These are phyloP conservation scores for Heterocephalus glaber DNA, from an alignment of 2,113 vertebrate species.

Conservation along the genomic window DNA sequence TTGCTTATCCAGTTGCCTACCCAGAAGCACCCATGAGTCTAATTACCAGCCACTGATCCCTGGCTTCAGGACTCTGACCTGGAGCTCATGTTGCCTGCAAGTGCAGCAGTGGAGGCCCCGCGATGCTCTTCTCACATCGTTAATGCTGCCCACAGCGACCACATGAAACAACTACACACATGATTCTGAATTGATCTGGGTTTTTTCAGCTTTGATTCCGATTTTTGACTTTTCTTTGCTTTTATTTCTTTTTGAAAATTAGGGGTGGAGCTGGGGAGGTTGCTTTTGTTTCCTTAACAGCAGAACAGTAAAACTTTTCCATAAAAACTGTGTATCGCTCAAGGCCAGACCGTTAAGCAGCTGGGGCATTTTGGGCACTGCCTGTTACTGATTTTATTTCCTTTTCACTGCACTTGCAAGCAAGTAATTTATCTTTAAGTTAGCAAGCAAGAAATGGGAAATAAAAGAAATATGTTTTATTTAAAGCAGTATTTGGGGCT, in stretches of 20 bases:
- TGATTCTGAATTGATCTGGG: neutral
- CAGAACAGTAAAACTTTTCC: constrained; percentile 78
- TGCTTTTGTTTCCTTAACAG: constrained; percentile 76
- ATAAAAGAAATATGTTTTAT: constrained; percentile 82
- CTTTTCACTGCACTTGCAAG: constrained; percentile 80
- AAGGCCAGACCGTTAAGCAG: constrained; percentile 76
- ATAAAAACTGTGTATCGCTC: constrained; percentile 75
- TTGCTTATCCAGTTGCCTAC: constrained; percentile 55
- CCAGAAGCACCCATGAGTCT: neutral
- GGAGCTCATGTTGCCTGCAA: accelerated
- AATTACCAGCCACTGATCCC: constrained; percentile 49
- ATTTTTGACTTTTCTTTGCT: constrained; percentile 29
- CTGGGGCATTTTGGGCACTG: constrained; percentile 74
- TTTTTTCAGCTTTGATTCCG: neutral
- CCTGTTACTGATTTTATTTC: constrained; percentile 81
- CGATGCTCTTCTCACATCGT: accelerated
- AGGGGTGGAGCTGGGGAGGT: neutral
- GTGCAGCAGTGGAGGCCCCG: neutral
- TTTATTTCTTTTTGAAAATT: constrained; percentile 44
- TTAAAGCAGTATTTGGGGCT: constrained; percentile 80
- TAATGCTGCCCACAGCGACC: neutral
- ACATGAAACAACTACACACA: neutral
- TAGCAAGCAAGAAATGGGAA: constrained; percentile 82
- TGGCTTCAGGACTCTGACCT: neutral
- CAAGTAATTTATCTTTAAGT: constrained; percentile 82